A percentile compares a stretch with the other conserved stretches of the same genome.
Conservation (phyloP, 2,113 vertebrate species). For the Oriolus oriolus region DNA sequence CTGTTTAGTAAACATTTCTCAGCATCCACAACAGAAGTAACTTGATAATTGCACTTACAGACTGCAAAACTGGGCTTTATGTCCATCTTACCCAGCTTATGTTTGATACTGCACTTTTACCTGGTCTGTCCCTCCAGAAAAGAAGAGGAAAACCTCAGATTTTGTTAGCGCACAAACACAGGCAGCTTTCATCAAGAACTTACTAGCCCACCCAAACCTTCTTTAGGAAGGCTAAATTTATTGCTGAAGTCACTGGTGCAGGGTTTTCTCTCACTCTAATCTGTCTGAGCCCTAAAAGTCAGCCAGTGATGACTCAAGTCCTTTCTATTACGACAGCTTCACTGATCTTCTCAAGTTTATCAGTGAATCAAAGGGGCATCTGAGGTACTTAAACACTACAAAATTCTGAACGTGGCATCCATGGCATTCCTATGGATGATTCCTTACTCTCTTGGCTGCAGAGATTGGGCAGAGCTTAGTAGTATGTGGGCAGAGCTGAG, state of each 20-base stretch:
- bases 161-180: neutral
- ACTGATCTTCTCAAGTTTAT: neutral
- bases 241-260: neutral
- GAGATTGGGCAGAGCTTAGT: neutral
- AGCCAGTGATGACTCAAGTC: neutral
- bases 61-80: neutral
- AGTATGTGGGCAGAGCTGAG: rapidly evolving
- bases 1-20: neutral
- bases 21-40: neutral
- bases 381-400: neutral
- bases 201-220: neutral
- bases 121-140: neutral
- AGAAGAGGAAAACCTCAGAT: neutral
- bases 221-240: neutral
- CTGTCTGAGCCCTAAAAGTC: neutral
- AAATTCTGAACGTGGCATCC: neutral
- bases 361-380: neutral
- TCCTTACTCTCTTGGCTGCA: neutral
- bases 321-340: neutral
- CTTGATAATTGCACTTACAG: neutral
- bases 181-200: neutral
- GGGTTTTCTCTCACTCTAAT: neutral
- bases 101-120: neutral
- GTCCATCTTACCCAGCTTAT: neutral
- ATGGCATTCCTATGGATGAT: neutral